Base-by-base conservation (phyloP, 2,113 vertebrate genomes). In the Bubo blakistoni region DNA sequence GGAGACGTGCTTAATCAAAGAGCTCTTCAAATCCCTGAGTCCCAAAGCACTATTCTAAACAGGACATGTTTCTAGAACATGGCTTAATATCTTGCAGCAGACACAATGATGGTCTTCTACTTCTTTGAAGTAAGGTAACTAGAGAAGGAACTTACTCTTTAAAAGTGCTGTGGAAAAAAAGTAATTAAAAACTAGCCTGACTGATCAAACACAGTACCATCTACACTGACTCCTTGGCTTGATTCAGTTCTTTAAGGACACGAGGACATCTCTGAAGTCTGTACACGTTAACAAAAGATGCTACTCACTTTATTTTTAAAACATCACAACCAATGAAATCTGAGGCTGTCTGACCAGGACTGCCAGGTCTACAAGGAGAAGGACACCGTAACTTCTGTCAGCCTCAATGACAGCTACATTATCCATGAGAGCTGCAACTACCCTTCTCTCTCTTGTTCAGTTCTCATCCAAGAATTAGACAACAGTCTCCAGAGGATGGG, bases 221-320 rank as follows among this genome's bases (percentile, higher is more conserved):
- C 71, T 36, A 62, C 55, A 27, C 36, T 0, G 1, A 86, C 40
- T 30, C 34, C 88, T 59, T 86, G 54, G 49, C 65, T 78, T 40
- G 32, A 78, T 16, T 78, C 38, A 38, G 51, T 34, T 47, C 72
- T 88, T 63, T 67, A 86, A 83, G 65, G 59, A 77, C 71, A 63
- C 1, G 2, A 86, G 61, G 73, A 90, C 76, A 54, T 51, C 85
- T 92, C 29, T 5, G 0, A 89, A 94, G 76, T 86, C 88, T 61
- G 71, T 11, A 51, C 80, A 94, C 1, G 1, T 72, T 77, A 89
- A 90, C 82, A 91, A 46, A 96, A 94, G 72, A 78, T 55, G 78
- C 69, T 88, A 77, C 25, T 95, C 92, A 85, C 30, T 92, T 86
- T 55, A 82, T 80, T 91, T 93, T 94, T 94, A 73, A 92, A 94